Evolutionary conservation across 2,797 vertebrate species (phyloP).

Genomic region (Paedocypris micromegethes): DNA sequence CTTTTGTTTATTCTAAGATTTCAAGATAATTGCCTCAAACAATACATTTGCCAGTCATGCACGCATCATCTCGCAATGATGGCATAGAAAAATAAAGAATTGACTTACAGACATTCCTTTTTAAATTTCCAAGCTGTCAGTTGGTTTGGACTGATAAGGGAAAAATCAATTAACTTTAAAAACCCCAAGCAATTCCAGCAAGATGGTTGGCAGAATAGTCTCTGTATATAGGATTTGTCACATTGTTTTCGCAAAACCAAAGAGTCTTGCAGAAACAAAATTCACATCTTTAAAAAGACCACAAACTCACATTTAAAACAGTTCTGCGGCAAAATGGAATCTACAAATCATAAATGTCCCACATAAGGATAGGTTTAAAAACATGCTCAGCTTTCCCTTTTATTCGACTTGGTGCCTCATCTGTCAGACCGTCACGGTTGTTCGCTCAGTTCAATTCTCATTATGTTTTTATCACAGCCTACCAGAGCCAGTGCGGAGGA

Average conservation of each 20-base stretch:
- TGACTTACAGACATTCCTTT: constrained; percentile 16
- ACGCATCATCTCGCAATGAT: constrained; percentile 21
- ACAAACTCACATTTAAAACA: constrained; percentile 43
- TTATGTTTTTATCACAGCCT: constrained; percentile 61
- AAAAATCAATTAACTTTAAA: constrained; percentile 45
- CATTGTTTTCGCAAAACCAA: constrained; percentile 27
- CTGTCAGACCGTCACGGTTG: constrained; percentile 69
- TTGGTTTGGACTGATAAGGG: constrained; percentile 40
- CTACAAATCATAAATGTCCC: constrained; percentile 40
- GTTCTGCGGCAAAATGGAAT: background rate
- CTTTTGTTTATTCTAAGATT: constrained; percentile 16
- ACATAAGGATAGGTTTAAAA: constrained; percentile 41
- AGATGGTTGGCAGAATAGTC: constrained; percentile 21
- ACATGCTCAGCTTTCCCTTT: constrained; percentile 34
- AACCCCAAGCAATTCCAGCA: constrained; percentile 20
- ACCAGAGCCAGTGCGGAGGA: constrained; percentile 58
- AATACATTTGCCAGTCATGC: constrained; percentile 20
- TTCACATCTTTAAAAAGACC: constrained; percentile 53
- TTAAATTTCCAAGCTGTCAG: constrained; percentile 29
- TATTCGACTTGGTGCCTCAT: constrained; percentile 55
- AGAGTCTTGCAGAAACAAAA: constrained; percentile 48
- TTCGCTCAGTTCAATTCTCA: constrained; percentile 62
- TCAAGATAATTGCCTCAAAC: constrained; percentile 13
- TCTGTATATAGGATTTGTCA: constrained; percentile 16
- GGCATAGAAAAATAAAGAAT: constrained; percentile 22